Percentiles rank a stretch among this genome's conserved stretches.
Evolutionary conservation across 2,113 vertebrate species (phyloP).

Genomic region (Pseudorasbora parva): DNA sequence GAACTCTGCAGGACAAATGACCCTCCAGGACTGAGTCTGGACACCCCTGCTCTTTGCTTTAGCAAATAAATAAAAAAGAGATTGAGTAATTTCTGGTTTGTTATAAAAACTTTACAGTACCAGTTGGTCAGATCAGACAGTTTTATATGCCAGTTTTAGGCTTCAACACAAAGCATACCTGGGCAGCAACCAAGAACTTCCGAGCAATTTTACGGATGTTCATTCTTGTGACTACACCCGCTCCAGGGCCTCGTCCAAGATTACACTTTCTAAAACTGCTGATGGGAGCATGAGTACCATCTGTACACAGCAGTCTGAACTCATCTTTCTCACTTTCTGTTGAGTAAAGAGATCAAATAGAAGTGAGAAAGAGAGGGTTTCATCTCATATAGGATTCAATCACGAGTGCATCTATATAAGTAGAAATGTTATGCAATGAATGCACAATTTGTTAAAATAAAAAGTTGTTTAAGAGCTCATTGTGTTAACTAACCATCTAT

Average conservation of each 20-base stretch:
- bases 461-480: background rate
- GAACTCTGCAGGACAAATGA: too few relatives aligned
- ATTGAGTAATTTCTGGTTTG: background rate
- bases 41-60: background rate
- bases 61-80: background rate
- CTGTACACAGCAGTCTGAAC: conserved; percentile 82
- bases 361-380: background rate
- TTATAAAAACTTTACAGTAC: background rate
- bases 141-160: too few relatives aligned
- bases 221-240: conserved; percentile 75
- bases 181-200: conserved; percentile 79
- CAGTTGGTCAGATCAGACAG: background rate
- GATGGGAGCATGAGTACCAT: conserved; percentile 81
- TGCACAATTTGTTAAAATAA: too few relatives aligned
- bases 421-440: background rate
- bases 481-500: conserved; percentile 74
- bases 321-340: conserved; percentile 75
- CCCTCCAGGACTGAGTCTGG: too few relatives aligned
- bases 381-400: background rate
- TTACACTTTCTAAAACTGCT: conserved; percentile 78
- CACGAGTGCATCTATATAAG: background rate
- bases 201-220: conserved; percentile 81
- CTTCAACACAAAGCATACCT: conserved; percentile 68
- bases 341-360: conserved; percentile 13
- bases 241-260: conserved; percentile 85